Conservation (phyloP, 92 coral and sea anemone genomes). For the Zoanthus sociatus region DNA sequence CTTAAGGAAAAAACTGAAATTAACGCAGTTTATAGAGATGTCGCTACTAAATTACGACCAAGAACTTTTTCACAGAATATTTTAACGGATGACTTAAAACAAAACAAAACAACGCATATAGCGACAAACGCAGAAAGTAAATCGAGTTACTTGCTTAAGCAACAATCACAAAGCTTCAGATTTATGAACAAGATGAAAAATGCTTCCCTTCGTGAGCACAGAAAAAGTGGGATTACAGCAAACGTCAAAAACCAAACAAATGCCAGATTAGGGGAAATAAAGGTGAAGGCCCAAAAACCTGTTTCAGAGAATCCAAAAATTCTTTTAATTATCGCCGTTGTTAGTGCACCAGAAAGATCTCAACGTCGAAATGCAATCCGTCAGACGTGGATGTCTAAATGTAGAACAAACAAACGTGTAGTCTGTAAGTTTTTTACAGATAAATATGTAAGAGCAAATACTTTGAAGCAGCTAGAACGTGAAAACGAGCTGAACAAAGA, state of each 20-base stretch:
- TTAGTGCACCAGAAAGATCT: slow-evolving; percentile 26
- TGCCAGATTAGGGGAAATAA: not conserved
- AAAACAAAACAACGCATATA: not conserved
- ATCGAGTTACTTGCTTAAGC: too few species aligned
- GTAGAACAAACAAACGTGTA: slow-evolving; percentile 12
- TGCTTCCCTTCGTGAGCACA: not conserved
- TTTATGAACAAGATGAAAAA: not conserved
- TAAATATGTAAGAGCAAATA: not conserved
- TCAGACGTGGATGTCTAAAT: slow-evolving; percentile 39
- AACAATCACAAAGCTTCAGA: not conserved
- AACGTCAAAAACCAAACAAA: not conserved
- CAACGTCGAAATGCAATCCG: slow-evolving; percentile 34
- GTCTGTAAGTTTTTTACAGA: slow-evolving; percentile 41
- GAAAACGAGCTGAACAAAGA: slow-evolving; percentile 30
- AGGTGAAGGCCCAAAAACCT: not conserved
- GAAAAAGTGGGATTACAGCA: not conserved
- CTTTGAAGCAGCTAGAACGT: not conserved
- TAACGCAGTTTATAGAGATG: not conserved
- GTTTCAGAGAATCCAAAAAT: not conserved
- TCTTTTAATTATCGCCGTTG: slow-evolving; percentile 23
- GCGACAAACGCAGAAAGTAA: not conserved
- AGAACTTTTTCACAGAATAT: not conserved
- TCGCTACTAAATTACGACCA: not conserved
- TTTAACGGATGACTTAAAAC: too few species aligned
- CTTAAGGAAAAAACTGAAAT: not conserved